These are phyloP conservation scores for Argya squamiceps DNA, from an alignment of 2,797 vertebrate species.

Conservation along the genomic window DNA sequence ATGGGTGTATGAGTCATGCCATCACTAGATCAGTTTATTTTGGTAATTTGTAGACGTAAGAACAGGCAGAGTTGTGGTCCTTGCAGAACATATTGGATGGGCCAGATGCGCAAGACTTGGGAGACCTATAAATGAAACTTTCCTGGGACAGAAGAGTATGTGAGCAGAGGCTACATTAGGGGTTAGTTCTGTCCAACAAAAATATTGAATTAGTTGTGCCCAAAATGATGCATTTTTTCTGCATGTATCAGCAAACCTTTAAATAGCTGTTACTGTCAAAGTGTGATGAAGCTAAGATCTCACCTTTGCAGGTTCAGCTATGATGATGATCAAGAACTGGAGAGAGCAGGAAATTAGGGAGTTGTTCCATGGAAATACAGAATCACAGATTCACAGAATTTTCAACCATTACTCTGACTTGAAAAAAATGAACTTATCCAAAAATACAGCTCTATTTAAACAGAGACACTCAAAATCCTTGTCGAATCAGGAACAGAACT, in stretches of 20 bases:
- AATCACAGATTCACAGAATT: neutral
- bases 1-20: slow-evolving; percentile 8
- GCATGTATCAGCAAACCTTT: neutral
- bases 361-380: neutral
- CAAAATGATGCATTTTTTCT: neutral
- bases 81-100: neutral
- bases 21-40: slow-evolving; percentile 14
- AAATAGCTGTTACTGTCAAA: neutral
- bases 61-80: neutral
- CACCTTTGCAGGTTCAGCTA: neutral
- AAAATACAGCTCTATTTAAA: neutral
- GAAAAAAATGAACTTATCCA: neutral
- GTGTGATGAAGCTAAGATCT: neutral
- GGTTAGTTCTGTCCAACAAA: neutral
- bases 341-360: neutral
- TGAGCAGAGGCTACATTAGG: neutral
- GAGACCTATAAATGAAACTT: neutral
- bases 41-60: neutral
- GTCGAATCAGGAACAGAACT: neutral
- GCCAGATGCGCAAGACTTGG: neutral
- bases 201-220: neutral
- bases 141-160: neutral
- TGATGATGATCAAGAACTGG: neutral
- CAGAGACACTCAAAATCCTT: neutral
- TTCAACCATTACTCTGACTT: neutral